Base-by-base conservation (phyloP, 2,113 vertebrate species). In the Hiodon tergisus region DNA sequence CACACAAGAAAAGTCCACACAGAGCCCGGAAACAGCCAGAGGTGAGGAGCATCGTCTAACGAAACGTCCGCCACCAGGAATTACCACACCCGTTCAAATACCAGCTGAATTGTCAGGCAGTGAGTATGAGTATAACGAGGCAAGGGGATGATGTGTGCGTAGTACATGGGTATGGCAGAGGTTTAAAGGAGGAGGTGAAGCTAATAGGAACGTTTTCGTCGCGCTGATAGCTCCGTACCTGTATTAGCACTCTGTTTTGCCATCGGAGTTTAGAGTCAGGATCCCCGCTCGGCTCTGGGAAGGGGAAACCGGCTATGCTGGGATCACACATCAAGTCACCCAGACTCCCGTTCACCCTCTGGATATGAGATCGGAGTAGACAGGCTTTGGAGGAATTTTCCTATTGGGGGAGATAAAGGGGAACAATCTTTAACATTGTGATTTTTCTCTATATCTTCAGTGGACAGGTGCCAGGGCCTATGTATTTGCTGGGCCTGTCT, bases 211-310 rank as follows among this genome's bases (percentile, higher is more conserved):
- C 31, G 31, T 2, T 31, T 31, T 31, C 31, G 31, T 31, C 31
- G 31, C 31, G 2, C 2, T 54, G 14, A 48, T 14, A n/a, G 70
- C 0, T 13, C 10, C 71, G 71, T 67, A 90, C 90, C 85, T 87
- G 78, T 46, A 85, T 85, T 55, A 92, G 86, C 63, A 83, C 63
- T 3, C 86, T 78, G 74, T 91, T 89, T 6, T 74, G 81, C 89
- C 90, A 90, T 8, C 87, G 85, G 83, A 92, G 85, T 75, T 85
- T 83, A 52, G 86, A 84, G 80, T 89, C 86, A 17, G 69, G 78
- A 72, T 80, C 74, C 0, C 81, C 80, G 9, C 46, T 67, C 58
- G 67, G 6, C 52, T 81, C 52, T 81, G 74, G 71, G 77, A 85
- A 3, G 17, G 78, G 74, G 58, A 77, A 68, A 71, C 77, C 75